A percentile compares a stretch with the other conserved stretches of the same genome.
phyloP scores from a whole-genome alignment of 2,113 vertebrate genomes.

The Anarhynchus alexandrinus region DNA sequence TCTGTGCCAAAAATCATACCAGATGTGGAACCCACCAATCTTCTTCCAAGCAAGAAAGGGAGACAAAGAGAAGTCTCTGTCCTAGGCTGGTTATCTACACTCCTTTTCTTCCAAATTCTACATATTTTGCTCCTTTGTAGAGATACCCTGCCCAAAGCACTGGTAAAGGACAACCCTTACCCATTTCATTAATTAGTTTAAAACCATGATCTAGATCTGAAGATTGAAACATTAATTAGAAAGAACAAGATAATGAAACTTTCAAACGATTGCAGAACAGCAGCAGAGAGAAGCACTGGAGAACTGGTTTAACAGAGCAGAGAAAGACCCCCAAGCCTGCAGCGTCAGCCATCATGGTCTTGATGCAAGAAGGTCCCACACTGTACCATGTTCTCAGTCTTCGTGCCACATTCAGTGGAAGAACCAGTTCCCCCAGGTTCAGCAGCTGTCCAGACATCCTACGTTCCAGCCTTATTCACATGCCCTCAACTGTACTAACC shows the following conservation, averaged over 20 bases:
- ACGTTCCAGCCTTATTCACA: neutral
- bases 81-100: neutral
- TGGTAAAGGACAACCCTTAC: neutral
- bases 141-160: neutral
- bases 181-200: neutral
- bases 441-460: neutral
- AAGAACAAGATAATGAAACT: neutral
- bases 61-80: neutral
- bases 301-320: neutral
- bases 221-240: neutral
- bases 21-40: neutral
- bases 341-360: neutral
- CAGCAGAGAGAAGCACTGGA: neutral
- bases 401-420: neutral
- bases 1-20: neutral
- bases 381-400: neutral
- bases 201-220: neutral
- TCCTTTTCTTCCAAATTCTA: neutral
- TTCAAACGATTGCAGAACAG: neutral
- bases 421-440: neutral
- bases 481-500: neutral
- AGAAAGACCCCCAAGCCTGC: neutral
- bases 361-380: neutral
- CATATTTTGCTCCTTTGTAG: neutral
- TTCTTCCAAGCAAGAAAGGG: neutral